Conservation (phyloP, 2,113 vertebrate genomes). For the Aplodontia rufa region DNA sequence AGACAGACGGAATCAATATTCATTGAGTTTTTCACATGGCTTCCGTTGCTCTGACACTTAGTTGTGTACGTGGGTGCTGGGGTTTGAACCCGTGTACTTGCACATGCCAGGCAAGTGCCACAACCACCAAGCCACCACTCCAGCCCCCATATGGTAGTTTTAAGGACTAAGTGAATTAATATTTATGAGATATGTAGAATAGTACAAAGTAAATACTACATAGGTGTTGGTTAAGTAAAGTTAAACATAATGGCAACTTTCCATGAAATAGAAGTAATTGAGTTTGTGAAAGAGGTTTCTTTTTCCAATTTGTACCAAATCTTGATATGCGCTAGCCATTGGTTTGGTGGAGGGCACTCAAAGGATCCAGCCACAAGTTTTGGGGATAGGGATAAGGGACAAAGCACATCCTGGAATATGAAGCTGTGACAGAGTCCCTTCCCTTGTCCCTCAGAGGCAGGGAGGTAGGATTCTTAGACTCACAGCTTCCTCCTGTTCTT, state of each 20-base stretch:
- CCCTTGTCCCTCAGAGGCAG: background rate
- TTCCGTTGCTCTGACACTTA: too few relatives aligned
- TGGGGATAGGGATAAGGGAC: background rate
- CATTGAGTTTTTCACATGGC: too few relatives aligned
- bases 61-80: too few relatives aligned
- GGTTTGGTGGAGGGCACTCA: background rate
- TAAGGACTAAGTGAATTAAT: background rate
- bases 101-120: too few relatives aligned
- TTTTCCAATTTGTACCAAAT: background rate
- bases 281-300: background rate
- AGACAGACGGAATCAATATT: too few relatives aligned
- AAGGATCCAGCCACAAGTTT: background rate
- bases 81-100: too few relatives aligned
- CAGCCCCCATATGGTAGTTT: too few relatives aligned
- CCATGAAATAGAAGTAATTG: background rate
- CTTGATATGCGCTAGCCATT: background rate
- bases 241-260: background rate
- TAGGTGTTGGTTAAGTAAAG: background rate
- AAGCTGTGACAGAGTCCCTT: background rate
- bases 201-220: background rate
- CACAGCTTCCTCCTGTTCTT: background rate
- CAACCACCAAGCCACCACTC: too few relatives aligned
- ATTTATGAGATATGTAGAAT: background rate
- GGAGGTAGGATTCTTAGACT: background rate
- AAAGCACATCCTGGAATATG: rapidly evolving